Percentiles rank a stretch among this genome's conserved stretches.
Conservation (phyloP, 2,113 vertebrate species). For the Forbesichthys papilliferus region DNA sequence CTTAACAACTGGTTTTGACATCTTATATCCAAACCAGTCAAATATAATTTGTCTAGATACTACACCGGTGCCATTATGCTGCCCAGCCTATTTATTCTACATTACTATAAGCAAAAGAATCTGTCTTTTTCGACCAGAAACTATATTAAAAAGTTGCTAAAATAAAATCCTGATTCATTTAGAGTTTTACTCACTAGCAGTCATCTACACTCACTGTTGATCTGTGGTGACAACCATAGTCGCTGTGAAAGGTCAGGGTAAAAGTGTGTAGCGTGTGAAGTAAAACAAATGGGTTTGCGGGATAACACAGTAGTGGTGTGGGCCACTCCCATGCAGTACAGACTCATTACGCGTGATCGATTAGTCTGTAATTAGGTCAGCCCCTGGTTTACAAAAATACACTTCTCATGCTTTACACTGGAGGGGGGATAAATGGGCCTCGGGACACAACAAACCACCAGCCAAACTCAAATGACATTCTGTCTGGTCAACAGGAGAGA, state of each 20-base stretch:
- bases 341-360: constrained; percentile 71
- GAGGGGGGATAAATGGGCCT: constrained; percentile 5
- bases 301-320: constrained; percentile 44
- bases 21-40: too few species aligned
- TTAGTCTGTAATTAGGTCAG: constrained; percentile 67
- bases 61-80: too few species aligned
- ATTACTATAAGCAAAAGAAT: too few species aligned
- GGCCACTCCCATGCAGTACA: constrained; percentile 54
- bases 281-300: constrained; percentile 48
- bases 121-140: too few species aligned
- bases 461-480: background rate
- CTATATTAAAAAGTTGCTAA: too few species aligned
- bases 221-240: too few species aligned
- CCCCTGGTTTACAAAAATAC: constrained; percentile 65
- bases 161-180: too few species aligned
- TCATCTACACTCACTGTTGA: too few species aligned
- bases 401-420: constrained; percentile 36
- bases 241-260: constrained; percentile 14
- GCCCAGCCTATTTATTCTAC: too few species aligned
- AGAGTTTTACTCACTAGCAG: too few species aligned
- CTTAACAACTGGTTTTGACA: too few species aligned
- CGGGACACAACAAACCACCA: constrained; percentile 32
- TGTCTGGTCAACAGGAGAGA: constrained; percentile 17
- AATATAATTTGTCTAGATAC: too few species aligned
- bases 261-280: constrained; percentile 46